Evolutionary conservation across 2,113 vertebrate species (phyloP).

Genomic region (Saguinus midas): DNA sequence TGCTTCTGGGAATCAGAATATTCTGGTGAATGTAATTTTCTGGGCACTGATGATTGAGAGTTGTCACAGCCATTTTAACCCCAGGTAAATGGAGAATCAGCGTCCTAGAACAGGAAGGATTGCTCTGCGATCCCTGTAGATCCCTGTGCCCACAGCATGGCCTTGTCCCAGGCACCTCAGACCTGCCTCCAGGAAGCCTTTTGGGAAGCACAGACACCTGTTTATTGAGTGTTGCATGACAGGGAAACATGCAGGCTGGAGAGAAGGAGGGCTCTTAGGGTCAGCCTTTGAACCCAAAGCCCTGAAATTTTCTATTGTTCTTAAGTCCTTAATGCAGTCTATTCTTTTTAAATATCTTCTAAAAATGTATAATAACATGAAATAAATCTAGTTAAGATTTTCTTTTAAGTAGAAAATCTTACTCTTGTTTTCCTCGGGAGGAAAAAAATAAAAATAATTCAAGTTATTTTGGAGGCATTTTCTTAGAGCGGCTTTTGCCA

Average conservation of each 20-base stretch:
- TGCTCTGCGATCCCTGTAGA: no score
- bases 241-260: neutral
- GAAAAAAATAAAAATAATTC: neutral
- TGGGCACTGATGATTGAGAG: neutral
- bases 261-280: neutral
- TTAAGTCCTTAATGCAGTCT: neutral
- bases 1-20: rapidly evolving
- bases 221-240: no score
- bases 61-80: rapidly evolving
- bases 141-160: no score
- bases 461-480: neutral
- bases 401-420: neutral
- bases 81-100: no score
- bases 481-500: neutral
- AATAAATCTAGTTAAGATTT: neutral
- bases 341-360: neutral
- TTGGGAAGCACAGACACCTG: neutral
- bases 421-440: neutral
- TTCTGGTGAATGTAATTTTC: neutral
- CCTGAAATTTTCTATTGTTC: neutral
- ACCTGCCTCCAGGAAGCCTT: neutral
- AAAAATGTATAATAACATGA: neutral
- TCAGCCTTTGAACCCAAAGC: neutral
- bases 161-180: neutral
- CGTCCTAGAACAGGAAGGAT: neutral